Base-by-base conservation (phyloP, 2,797 vertebrate genomes). In the Sebastes steindachneri region DNA sequence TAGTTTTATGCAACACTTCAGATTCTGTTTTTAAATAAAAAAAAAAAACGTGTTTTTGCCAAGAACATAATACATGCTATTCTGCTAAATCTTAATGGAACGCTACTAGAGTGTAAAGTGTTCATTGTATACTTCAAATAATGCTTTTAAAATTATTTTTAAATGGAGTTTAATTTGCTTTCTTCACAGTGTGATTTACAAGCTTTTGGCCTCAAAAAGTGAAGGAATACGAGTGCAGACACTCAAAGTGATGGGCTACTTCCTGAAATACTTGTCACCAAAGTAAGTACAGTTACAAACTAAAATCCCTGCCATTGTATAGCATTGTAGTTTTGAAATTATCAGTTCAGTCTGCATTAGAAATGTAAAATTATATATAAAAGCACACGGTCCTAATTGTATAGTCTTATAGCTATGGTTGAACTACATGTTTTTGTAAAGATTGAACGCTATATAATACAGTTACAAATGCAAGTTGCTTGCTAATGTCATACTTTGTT, bases 171-270 rank as follows among this genome's bases (percentile, higher is more conserved):
- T 15, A 9, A 37, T 55, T 62, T 19, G 8, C 5, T 75, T 7
- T 23, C 51, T 71, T 67, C 21, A 79, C 93, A 99, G 99, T 67
- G 97, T 99, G 67, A 95, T 99, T 91, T 99, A 98, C 92, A 99
- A 99, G 88, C 96, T 99, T 72, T 89, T 99, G 93, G 99, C 98
- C 19, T 99, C 99, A 21, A 98, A 97, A 91, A 97, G 95, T 83
- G 99, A 99, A 96, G 97, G 96, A 80, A 97, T 99, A 86, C 93
- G 98, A 87, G 98, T 99, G 59, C 99, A 99, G 94, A 95, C 97
- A 37, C 96, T 99, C 7, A 99, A 99, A 95, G 97, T 98, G 71
- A 83, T 99, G 96, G 98, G 98, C 17, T 99, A 98, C 94, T 99
- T 99, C 94, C 94, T 99, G 89, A 98, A 94, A 85, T 79, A 95